Percentiles rank a stretch among this genome's conserved stretches.
phyloP scores from a whole-genome alignment of 2,797 vertebrate genomes.

The Chromis chromis region DNA sequence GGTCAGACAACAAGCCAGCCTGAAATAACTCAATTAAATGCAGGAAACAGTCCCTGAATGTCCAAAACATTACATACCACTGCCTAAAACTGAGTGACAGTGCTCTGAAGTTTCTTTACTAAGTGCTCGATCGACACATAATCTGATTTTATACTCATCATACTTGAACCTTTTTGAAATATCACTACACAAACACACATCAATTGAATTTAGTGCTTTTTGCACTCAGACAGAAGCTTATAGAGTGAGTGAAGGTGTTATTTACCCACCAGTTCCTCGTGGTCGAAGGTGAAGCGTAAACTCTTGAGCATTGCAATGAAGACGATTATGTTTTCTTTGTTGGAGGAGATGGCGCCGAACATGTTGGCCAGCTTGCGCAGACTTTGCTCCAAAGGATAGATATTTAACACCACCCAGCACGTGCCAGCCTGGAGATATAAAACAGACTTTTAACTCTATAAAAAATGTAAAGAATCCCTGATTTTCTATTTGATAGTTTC shows the following conservation, averaged over 20 bases:
- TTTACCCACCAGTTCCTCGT: slow-evolving; percentile 81
- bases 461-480: not conserved
- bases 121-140: not conserved
- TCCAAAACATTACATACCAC: not conserved
- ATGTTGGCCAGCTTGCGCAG: slow-evolving; percentile 79
- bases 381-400: slow-evolving; percentile 86
- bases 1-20: slow-evolving; percentile 43
- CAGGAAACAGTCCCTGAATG: slow-evolving; percentile 24
- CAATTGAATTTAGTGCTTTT: not conserved
- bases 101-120: not conserved
- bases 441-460: too few relatives aligned
- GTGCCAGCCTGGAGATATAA: slow-evolving; percentile 73
- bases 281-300: slow-evolving; percentile 83
- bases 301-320: slow-evolving; percentile 86
- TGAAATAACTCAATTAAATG: slow-evolving; percentile 40
- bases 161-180: not conserved
- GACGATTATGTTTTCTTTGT: slow-evolving; percentile 83
- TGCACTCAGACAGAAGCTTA: not conserved
- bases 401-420: slow-evolving; percentile 87
- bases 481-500: not conserved
- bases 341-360: slow-evolving; percentile 85
- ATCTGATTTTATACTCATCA: not conserved
- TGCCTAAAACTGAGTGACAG: not conserved
- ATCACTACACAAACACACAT: not conserved
- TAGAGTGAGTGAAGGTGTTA: not conserved